A percentile compares a stretch with the other conserved stretches of the same genome.
Evolutionary conservation across 2,797 vertebrate species (phyloP).

Genomic region (Erethizon dorsatum): DNA sequence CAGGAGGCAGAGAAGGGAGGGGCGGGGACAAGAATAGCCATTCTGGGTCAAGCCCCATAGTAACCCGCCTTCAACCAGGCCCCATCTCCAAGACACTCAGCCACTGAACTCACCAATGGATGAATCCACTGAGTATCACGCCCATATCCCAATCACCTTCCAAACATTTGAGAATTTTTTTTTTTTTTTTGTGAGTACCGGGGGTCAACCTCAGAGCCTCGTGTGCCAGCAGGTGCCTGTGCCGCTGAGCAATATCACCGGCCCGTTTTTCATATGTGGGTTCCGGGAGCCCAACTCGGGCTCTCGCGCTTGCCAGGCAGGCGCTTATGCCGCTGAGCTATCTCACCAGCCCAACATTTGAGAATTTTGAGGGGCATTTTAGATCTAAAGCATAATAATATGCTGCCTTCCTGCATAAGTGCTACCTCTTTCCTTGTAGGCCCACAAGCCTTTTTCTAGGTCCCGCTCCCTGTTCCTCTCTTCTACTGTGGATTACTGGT

Average conservation of each 20-base stretch:
- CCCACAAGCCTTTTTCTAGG: neutral
- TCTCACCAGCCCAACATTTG: too few species aligned
- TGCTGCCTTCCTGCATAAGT: neutral
- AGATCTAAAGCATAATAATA: neutral
- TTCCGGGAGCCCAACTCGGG: too few species aligned
- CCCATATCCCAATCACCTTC: too few species aligned
- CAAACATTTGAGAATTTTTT: neutral
- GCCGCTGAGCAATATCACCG: too few species aligned
- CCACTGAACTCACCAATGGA: neutral
- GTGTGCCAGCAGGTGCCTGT: too few species aligned
- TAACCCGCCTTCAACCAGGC: neutral
- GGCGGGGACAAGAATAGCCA: neutral
- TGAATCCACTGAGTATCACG: neutral
- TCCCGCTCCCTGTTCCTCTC: neutral
- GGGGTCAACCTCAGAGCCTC: too few species aligned
- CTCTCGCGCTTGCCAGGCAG: too few species aligned
- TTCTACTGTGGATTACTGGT: neutral
- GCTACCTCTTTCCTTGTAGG: fast-evolving
- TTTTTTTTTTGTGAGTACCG: too few species aligned
- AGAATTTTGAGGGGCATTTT: neutral
- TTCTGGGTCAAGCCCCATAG: neutral
- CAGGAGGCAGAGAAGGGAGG: neutral
- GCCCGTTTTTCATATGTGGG: too few species aligned
- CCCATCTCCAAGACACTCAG: neutral
- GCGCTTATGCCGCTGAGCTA: too few species aligned